Evolutionary conservation across 2,113 vertebrate species (phyloP), one percentile per base, ranked within the genome.

Genomic region (Phaethon lepturus): DNA sequence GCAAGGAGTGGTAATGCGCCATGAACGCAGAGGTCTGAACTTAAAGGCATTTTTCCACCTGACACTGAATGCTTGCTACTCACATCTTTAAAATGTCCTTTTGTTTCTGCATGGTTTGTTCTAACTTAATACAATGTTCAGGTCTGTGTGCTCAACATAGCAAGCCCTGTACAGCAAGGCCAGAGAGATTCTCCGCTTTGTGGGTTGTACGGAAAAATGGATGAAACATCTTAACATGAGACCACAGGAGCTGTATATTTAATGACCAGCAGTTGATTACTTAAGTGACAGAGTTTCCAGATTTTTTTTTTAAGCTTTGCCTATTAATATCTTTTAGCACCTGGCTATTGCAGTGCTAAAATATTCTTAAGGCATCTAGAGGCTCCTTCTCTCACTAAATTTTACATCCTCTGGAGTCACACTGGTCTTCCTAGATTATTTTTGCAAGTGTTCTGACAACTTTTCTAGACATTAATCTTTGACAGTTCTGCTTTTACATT

Each of bases 171-270:
- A 60, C 33, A 62, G 55, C 33, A 67, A 19, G 19, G n/a, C 42
- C n/a, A 44, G 55, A 74, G 44, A 45, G 26, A 33, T 5, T 7
- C 7, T 72, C 17, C 2, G 23, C 19, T 90, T 78, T 60, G 56
- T 2, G 6, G 24, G 6, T 24, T 35, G 22, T 42, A 75, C 26
- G 64, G 59, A 55, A 50, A 90, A 92, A 72, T 14, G 6, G n/a
- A 24, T 74, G n/a, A 19, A 76, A 33, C 5, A 4, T 11, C 35
- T 74, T 25, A 72, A 10, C 5, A 1, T 8, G 23, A 87, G 63
- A 44, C 3, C 0, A 1, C 42, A 49, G 14, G 50, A 82, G 53
- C 58, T 28, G 33, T 17, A 10, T 1, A 0, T 4, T 10, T 64
- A 44, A n/a, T 42, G n/a, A 35, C 5, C 49, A 80, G 75, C 53